Percentiles rank a stretch among this genome's conserved stretches.
These are phyloP conservation scores for Nycticryphes semicollaris DNA, from an alignment of 2,113 vertebrate genomes.

Conservation along the genomic window DNA sequence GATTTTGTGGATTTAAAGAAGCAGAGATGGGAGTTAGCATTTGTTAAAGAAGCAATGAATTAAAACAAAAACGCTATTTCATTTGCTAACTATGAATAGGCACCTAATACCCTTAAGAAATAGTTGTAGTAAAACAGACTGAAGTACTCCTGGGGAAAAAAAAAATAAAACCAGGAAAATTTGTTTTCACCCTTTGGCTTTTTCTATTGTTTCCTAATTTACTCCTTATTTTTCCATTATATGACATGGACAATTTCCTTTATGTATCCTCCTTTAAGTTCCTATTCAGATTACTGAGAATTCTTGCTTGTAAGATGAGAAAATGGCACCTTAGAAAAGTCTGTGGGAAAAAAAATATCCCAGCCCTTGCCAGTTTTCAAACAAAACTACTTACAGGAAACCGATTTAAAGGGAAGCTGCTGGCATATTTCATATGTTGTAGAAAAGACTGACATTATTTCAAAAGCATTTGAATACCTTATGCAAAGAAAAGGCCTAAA, in stretches of 20 bases:
- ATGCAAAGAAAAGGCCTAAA: conserved; percentile 20
- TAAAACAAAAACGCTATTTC: conserved; percentile 58
- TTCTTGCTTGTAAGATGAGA: conserved; percentile 37
- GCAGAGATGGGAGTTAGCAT: conserved; percentile 47
- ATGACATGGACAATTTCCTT: conserved; percentile 30
- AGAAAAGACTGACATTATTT: conserved; percentile 50
- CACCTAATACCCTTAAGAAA: conserved; percentile 54
- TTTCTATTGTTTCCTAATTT: conserved; percentile 52
- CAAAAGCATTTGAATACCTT: conserved; percentile 35
- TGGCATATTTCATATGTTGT: conserved; percentile 31
- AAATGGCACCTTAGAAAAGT: conserved; percentile 8
- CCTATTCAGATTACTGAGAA: not conserved
- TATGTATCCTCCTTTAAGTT: not conserved
- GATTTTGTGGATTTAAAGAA: conserved; percentile 75
- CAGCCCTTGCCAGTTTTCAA: conserved; percentile 45
- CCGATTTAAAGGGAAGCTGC: conserved; percentile 41
- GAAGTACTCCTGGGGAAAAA: not conserved
- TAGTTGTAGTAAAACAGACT: not conserved
- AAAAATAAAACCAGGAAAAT: not conserved
- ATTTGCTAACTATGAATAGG: conserved; percentile 55
- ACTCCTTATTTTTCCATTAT: conserved; percentile 27
- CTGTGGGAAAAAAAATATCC: not conserved
- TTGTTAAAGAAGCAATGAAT: conserved; percentile 64
- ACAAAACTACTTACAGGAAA: conserved; percentile 52
- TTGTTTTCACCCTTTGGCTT: conserved; percentile 37